Evolutionary conservation across 2,797 vertebrate genomes (phyloP).

Genomic region (Acrossocheilus wenchowensis): DNA sequence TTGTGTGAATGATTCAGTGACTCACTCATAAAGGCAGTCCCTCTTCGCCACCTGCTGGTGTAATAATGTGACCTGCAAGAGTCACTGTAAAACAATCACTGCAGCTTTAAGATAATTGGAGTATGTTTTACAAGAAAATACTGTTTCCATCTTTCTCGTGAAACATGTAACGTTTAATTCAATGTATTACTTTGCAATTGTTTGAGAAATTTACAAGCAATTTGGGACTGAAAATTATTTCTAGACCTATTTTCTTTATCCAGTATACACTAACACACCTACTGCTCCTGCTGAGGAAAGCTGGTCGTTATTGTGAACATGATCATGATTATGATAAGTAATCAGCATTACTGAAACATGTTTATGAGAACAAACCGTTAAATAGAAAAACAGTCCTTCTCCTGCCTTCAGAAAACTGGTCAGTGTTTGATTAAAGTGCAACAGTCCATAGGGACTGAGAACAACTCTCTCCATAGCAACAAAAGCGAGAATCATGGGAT

Average conservation of each 20-base stretch:
- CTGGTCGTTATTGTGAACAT: not conserved
- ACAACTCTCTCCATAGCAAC: constrained; percentile 34
- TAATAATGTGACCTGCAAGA: not conserved
- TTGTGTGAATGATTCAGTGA: not conserved
- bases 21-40: not conserved
- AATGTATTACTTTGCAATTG: not conserved
- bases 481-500: constrained; percentile 44
- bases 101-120: not conserved
- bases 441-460: constrained; percentile 6
- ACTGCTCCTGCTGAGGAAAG: not conserved
- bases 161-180: not conserved
- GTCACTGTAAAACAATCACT: not conserved
- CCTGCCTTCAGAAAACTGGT: constrained; percentile 16
- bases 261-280: not conserved
- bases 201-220: not conserved
- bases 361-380: not conserved
- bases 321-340: too few species aligned
- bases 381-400: not conserved
- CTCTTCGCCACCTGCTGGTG: not conserved
- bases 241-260: not conserved
- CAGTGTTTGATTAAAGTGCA: constrained; percentile 35
- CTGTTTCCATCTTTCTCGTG: not conserved
- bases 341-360: not conserved
- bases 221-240: not conserved
- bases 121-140: not conserved